A percentile compares a stretch with the other conserved stretches of the same genome.
These are phyloP conservation scores for Whitmania pigra DNA, from an alignment of 1,140 invertebrate species.

Conservation along the genomic window DNA sequence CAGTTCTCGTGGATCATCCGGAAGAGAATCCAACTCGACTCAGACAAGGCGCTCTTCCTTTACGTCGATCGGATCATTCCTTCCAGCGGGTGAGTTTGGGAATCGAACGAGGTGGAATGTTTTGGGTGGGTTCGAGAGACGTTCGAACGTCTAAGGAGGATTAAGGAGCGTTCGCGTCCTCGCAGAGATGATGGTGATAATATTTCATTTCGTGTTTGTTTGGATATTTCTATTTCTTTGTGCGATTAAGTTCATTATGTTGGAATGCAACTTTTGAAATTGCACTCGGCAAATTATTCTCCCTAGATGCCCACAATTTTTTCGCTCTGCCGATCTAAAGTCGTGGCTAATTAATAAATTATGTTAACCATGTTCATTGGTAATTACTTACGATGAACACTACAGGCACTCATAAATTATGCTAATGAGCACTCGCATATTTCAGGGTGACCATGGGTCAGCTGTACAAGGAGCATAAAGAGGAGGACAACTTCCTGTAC, in stretches of 20 bases:
- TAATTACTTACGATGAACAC: too few species aligned
- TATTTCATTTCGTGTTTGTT: too few species aligned
- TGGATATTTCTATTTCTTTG: not conserved
- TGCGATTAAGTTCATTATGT: not conserved
- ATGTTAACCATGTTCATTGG: too few species aligned
- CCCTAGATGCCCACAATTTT: too few species aligned
- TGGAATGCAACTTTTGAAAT: not conserved
- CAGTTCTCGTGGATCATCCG: constrained; percentile 49
- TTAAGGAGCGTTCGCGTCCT: not conserved
- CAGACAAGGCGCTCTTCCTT: constrained; percentile 46
- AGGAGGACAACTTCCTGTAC: constrained; percentile 48
- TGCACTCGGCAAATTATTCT: too few species aligned
- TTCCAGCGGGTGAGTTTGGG: constrained; percentile 41
- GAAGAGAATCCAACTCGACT: constrained; percentile 43
- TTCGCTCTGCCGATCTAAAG: too few species aligned
- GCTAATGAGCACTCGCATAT: too few species aligned
- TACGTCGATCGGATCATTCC: constrained; percentile 46
- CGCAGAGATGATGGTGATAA: too few species aligned
- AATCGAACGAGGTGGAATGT: not conserved
- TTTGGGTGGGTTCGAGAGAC: not conserved
- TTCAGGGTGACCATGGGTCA: constrained; percentile 44
- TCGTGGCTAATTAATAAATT: too few species aligned
- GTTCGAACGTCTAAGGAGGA: too few species aligned
- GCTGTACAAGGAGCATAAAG: constrained; percentile 44
- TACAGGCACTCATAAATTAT: too few species aligned